Percentiles rank a stretch among this genome's conserved stretches.
Conservation (phyloP, 2,888 invertebrate genomes). For the Stegophylla sp. region DNA sequence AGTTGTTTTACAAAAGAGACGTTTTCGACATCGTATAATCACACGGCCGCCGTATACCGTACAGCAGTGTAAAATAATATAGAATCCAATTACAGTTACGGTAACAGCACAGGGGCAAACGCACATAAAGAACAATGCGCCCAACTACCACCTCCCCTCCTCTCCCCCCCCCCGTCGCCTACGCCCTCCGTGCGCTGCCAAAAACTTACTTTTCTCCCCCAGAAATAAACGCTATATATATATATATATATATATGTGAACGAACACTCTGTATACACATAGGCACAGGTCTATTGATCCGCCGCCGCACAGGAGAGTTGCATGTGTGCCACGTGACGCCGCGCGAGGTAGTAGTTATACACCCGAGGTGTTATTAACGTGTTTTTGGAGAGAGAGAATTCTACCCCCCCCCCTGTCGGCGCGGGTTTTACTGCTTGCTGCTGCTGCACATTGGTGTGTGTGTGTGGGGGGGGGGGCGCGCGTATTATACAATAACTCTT, state of each 20-base stretch:
- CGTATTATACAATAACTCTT: slow-evolving; percentile 11
- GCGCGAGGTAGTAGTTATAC: slow-evolving; percentile 50
- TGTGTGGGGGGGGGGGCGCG: no score
- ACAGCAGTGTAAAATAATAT: no score
- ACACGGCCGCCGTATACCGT: slow-evolving; percentile 38
- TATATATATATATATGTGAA: no score
- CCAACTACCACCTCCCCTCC: not conserved
- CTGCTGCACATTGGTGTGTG: not conserved
- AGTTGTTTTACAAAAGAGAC: slow-evolving; percentile 50
- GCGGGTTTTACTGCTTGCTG: slow-evolving; percentile 7
- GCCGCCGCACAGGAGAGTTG: slow-evolving; percentile 43
- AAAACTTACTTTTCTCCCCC: slow-evolving; percentile 58
- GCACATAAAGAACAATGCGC: slow-evolving; percentile 56
- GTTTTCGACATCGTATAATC: slow-evolving; percentile 58
- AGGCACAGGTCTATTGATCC: slow-evolving; percentile 52
- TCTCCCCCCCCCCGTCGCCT: not conserved
- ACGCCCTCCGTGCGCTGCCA: slow-evolving; percentile 5
- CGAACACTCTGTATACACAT: not conserved
- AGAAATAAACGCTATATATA: slow-evolving; percentile 53
- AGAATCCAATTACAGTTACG: slow-evolving; percentile 58
- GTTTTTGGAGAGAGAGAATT: slow-evolving; percentile 20
- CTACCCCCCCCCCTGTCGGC: slow-evolving; percentile 39
- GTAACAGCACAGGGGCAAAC: slow-evolving; percentile 37
- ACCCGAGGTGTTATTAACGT: slow-evolving; percentile 53
- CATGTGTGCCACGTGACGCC: slow-evolving; percentile 51